A percentile compares a stretch with the other conserved stretches of the same genome.
phyloP scores from a whole-genome alignment of 1,140 invertebrate genomes.

The Brachionus calyciflorus region DNA sequence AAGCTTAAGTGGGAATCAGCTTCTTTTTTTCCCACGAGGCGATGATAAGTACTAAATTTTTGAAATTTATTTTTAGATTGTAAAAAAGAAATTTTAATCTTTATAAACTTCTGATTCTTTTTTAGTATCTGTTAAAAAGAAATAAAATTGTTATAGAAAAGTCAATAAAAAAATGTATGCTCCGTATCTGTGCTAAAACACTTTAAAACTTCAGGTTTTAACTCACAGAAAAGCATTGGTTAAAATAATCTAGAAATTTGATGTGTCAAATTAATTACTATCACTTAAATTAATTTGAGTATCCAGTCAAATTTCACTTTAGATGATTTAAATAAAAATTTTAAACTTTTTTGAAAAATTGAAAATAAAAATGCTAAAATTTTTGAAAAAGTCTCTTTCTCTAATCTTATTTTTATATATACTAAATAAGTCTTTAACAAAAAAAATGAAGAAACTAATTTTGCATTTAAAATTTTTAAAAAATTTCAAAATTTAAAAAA shows the following conservation, averaged over 20 bases:
- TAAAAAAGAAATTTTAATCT: too few relatives aligned
- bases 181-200: conserved; percentile 39
- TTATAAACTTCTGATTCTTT: too few relatives aligned
- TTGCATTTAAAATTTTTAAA: conserved; percentile 4
- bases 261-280: conserved; percentile 38
- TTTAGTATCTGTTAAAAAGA: too few relatives aligned
- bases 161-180: conserved; percentile 3
- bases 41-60: too few relatives aligned
- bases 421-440: too few relatives aligned
- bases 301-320: conserved; percentile 30
- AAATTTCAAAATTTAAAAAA: background rate
- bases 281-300: conserved; percentile 34
- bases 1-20: too few relatives aligned
- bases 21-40: too few relatives aligned
- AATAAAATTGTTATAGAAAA: too few relatives aligned
- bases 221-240: conserved; percentile 22
- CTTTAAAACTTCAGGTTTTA: conserved; percentile 15
- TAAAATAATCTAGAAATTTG: conserved; percentile 23
- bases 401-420: too few relatives aligned
- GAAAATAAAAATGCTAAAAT: background rate
- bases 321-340: too few relatives aligned
- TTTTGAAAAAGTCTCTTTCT: too few relatives aligned
- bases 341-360: background rate
- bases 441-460: background rate
- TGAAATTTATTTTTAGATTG: too few relatives aligned